phyloP scores from a whole-genome alignment of 2,797 vertebrate genomes.

The Numenius phaeopus region DNA sequence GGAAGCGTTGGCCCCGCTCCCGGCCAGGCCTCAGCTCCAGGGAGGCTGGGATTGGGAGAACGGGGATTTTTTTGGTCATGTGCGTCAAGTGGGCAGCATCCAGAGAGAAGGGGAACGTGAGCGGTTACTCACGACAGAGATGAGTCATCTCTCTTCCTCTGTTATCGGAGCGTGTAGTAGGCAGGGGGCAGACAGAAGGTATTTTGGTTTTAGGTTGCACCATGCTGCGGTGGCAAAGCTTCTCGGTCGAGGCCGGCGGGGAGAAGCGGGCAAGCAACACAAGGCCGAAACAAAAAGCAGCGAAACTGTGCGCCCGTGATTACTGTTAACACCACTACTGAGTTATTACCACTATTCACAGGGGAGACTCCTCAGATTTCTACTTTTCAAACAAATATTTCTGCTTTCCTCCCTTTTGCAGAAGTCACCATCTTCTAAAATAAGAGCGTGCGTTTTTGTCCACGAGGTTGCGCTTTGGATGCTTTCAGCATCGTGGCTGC shows the following conservation, averaged over 20 bases:
- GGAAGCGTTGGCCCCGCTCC: fast-evolving
- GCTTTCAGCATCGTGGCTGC: not conserved
- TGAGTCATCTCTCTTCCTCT: not conserved
- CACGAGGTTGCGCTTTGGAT: not conserved
- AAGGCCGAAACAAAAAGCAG: not conserved
- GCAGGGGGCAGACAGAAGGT: not conserved
- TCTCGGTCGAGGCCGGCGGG: fast-evolving
- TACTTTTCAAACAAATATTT: not conserved
- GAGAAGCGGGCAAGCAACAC: not conserved
- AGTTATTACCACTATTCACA: fast-evolving
- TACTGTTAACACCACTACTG: not conserved
- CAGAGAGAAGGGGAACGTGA: not conserved
- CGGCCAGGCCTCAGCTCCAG: not conserved
- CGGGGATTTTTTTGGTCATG: not conserved
- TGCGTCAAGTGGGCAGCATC: not conserved
- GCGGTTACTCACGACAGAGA: not conserved
- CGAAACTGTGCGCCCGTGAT: fast-evolving
- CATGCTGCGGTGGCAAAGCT: fast-evolving
- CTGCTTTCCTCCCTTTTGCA: not conserved
- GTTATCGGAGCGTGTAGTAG: fast-evolving
- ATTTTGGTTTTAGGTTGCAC: not conserved
- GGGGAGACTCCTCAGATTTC: not conserved
- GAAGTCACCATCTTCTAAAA: not conserved
- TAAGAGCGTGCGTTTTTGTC: fast-evolving
- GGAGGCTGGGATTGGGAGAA: fast-evolving